These are phyloP conservation scores for Phodopus roborovskii DNA, from an alignment of 2,113 vertebrate species.

Conservation along the genomic window DNA sequence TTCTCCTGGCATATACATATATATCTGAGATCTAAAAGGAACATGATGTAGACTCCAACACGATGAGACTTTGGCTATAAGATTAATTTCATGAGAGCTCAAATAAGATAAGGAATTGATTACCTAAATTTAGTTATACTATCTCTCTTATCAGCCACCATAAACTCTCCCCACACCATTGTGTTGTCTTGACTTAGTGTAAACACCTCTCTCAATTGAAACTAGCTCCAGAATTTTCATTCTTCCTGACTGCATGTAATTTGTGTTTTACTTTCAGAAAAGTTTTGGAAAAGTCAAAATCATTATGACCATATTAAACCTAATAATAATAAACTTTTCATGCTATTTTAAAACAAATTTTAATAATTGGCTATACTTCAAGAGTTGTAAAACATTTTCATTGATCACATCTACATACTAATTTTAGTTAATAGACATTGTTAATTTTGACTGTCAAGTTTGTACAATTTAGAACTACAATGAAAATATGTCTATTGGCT, in stretches of 20 bases:
- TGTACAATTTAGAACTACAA: neutral
- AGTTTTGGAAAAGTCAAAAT: constrained; percentile 3
- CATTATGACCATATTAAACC: neutral
- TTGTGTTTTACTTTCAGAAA: neutral
- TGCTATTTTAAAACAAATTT: neutral
- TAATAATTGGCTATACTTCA: neutral
- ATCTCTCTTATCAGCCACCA: neutral
- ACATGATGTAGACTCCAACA: neutral
- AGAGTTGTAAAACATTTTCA: neutral
- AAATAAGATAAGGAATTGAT: neutral
- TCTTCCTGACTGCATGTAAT: neutral
- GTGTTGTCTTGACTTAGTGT: neutral
- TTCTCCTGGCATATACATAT: neutral
- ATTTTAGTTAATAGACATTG: neutral
- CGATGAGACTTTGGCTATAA: neutral
- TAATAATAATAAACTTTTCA: neutral
- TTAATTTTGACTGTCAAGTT: neutral
- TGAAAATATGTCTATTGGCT: no score
- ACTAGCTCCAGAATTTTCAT: neutral
- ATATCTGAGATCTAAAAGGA: neutral
- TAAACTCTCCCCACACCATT: neutral
- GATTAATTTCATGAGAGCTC: constrained; percentile 12
- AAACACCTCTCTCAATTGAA: neutral
- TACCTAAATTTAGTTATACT: neutral
- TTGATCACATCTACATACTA: neutral